A percentile compares a stretch with the other conserved stretches of the same genome.
phyloP scores from a whole-genome alignment of 2,113 vertebrate species.

The Turdus rufiventris region DNA sequence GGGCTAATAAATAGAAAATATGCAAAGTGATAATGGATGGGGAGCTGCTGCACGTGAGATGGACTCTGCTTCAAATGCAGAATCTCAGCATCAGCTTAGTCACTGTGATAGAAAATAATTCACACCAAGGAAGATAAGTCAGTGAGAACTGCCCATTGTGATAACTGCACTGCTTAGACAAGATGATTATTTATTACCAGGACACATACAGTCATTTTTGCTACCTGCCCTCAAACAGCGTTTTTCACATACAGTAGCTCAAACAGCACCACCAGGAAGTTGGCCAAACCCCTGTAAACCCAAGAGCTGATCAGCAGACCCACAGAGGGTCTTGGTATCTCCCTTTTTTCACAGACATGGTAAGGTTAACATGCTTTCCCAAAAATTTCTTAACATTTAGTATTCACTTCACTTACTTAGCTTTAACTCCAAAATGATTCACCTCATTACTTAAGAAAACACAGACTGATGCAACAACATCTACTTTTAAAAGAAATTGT shows the following conservation, averaged over 20 bases:
- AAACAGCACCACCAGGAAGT: not conserved
- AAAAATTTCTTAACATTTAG: not conserved
- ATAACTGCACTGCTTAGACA: not conserved
- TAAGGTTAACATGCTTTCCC: not conserved
- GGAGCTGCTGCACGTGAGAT: not conserved
- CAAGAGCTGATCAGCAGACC: not conserved
- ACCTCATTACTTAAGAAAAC: not conserved
- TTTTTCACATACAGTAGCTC: not conserved
- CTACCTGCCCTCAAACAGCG: not conserved
- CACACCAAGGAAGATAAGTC: not conserved
- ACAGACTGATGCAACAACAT: not conserved
- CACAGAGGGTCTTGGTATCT: not conserved
- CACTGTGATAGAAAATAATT: fast-evolving
- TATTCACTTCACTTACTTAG: not conserved
- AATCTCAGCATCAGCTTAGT: not conserved
- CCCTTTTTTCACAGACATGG: not conserved
- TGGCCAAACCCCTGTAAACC: not conserved
- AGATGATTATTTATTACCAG: not conserved
- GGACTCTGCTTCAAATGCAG: not conserved
- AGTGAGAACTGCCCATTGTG: not conserved
- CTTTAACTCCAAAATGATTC: not conserved
- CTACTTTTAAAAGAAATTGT: not conserved
- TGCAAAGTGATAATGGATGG: not conserved
- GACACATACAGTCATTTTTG: not conserved
- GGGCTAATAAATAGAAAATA: not conserved